Evolutionary conservation across 2,797 vertebrate genomes (phyloP).

Genomic region (Phrynocephalus vlangalii): DNA sequence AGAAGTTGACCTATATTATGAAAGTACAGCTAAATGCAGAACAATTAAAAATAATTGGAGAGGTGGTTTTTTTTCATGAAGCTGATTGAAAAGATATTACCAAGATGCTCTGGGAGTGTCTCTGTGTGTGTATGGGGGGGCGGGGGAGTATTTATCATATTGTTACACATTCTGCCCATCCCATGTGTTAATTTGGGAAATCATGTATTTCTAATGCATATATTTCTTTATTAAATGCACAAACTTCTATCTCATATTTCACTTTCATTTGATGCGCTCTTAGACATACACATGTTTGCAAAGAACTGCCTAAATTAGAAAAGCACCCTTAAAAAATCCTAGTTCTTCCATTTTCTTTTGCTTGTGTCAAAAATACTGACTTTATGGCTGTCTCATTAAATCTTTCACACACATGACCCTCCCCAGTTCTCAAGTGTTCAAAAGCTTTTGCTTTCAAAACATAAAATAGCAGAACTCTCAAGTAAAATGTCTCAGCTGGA

Average conservation of each 20-base stretch:
- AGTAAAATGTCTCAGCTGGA: neutral
- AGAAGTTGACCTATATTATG: neutral
- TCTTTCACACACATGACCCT: neutral
- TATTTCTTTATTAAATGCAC: neutral
- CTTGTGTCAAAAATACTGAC: neutral
- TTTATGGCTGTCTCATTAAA: neutral
- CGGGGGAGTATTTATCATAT: neutral
- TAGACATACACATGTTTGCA: neutral
- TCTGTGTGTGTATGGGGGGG: neutral
- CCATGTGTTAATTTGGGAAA: neutral
- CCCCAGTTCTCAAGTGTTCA: neutral
- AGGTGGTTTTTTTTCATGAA: neutral
- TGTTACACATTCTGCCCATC: neutral
- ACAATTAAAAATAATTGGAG: constrained; percentile 26
- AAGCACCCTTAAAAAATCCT: neutral
- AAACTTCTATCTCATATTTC: neutral
- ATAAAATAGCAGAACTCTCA: neutral
- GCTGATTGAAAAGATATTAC: constrained; percentile 11
- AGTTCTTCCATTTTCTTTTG: neutral
- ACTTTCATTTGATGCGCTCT: neutral
- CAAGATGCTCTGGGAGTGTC: neutral
- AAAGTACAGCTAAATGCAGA: constrained; percentile 2
- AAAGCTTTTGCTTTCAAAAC: constrained; percentile 2
- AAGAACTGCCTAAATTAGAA: neutral
- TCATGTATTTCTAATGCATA: neutral